A percentile compares a stretch with the other conserved stretches of the same genome.
Evolutionary conservation across 2,113 vertebrate species (phyloP).

Genomic region (Rissa tridactyla): DNA sequence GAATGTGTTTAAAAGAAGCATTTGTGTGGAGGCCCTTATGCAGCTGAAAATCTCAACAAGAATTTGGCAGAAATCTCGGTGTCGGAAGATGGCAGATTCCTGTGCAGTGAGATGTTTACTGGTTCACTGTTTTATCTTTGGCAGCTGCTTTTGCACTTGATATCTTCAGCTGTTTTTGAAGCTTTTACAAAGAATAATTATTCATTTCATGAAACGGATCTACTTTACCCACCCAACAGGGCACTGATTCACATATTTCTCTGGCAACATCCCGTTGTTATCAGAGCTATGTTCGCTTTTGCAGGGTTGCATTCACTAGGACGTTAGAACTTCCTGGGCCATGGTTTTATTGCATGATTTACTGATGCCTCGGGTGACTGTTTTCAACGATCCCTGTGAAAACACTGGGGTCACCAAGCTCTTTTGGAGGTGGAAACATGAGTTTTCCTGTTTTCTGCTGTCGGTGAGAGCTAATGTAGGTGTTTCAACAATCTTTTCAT

Average conservation of each 20-base stretch:
- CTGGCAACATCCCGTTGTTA: slow-evolving; percentile 10
- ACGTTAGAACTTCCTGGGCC: not conserved
- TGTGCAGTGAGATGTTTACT: slow-evolving; percentile 75
- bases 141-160: slow-evolving; percentile 53
- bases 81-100: slow-evolving; percentile 81
- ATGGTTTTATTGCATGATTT: not conserved
- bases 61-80: slow-evolving; percentile 70
- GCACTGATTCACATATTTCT: slow-evolving; percentile 4
- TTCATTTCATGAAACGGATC: slow-evolving; percentile 38
- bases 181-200: slow-evolving; percentile 61
- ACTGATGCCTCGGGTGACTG: not conserved
- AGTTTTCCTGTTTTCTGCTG: slow-evolving; percentile 14
- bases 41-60: slow-evolving; percentile 64
- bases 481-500: not conserved
- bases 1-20: slow-evolving; percentile 55
- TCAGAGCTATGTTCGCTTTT: not conserved
- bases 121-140: slow-evolving; percentile 66
- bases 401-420: not conserved
- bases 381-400: not conserved
- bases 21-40: slow-evolving; percentile 57
- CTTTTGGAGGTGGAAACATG: not conserved
- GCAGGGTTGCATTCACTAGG: not conserved
- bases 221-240: not conserved
- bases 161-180: slow-evolving; percentile 63
- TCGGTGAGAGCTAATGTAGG: not conserved